phyloP scores from a whole-genome alignment of 1,140 invertebrate species.

The Onthophagus taurus region DNA sequence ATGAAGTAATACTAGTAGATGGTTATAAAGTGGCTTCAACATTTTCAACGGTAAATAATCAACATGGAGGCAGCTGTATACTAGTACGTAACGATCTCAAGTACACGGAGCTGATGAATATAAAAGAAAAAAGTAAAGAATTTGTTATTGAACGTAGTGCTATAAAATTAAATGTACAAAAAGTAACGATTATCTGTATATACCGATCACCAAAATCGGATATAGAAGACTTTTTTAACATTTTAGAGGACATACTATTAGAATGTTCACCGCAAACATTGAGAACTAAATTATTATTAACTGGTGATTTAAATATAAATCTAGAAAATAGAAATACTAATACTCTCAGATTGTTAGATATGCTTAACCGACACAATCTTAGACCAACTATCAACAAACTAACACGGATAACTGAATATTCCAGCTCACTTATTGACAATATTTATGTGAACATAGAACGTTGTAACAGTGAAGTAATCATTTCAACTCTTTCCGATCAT shows the following conservation, averaged over 20 bases:
- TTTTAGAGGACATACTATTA: background rate
- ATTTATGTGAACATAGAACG: background rate
- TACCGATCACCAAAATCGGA: background rate
- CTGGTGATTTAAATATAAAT: constrained; percentile 4
- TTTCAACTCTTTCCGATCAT: constrained; percentile 2
- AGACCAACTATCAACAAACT: constrained; percentile 1
- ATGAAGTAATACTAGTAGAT: background rate
- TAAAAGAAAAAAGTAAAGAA: constrained; percentile 5
- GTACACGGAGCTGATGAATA: background rate
- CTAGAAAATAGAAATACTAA: background rate
- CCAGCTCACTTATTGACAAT: constrained; percentile 3
- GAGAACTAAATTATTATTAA: no score
- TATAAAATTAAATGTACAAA: constrained; percentile 1
- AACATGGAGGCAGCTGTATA: constrained; percentile 1
- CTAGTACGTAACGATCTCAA: background rate
- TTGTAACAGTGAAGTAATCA: constrained; percentile 1
- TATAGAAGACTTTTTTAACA: background rate
- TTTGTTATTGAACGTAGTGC: background rate
- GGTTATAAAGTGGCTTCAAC: constrained; percentile 1
- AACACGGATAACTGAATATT: background rate
- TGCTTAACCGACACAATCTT: background rate
- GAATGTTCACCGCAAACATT: background rate
- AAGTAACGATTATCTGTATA: background rate
- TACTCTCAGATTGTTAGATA: background rate
- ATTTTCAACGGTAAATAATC: background rate